A percentile compares a stretch with the other conserved stretches of the same genome.
Conservation (phyloP, 64 coral and sea anemone genomes). For the Montipora sp. region DNA sequence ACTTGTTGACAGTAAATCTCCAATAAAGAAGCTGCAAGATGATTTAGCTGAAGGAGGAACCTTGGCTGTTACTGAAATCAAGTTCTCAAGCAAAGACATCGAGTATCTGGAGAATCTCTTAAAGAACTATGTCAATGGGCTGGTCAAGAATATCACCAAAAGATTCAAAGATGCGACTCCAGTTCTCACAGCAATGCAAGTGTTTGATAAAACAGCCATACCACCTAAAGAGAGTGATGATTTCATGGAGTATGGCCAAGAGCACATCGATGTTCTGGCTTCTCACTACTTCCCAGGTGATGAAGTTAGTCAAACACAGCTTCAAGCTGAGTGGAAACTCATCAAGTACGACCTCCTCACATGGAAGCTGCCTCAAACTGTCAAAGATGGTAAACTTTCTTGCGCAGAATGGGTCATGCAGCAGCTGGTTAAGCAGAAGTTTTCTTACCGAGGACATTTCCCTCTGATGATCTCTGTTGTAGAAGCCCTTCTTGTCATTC, state of each 20-base stretch:
- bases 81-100: not conserved
- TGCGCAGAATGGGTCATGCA: slow-evolving; percentile 29
- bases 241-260: slow-evolving; percentile 18
- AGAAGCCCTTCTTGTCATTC: slow-evolving; percentile 32
- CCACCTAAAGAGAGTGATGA: slow-evolving; percentile 15
- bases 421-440: not conserved
- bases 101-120: slow-evolving; percentile 14
- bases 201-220: slow-evolving; percentile 23
- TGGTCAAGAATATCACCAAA: slow-evolving; percentile 4
- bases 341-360: slow-evolving; percentile 8
- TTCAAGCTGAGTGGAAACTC: slow-evolving; percentile 3
- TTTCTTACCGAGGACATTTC: slow-evolving; percentile 14
- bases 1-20: too few species aligned
- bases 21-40: too few species aligned
- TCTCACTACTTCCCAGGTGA: slow-evolving; percentile 16
- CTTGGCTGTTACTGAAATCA: too few species aligned
- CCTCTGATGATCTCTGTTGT: slow-evolving; percentile 17
- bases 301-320: slow-evolving; percentile 9
- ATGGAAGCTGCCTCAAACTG: slow-evolving; percentile 29
- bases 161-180: slow-evolving; percentile 5
- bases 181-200: slow-evolving; percentile 22
- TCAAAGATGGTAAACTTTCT: slow-evolving; percentile 19
- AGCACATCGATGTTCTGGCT: slow-evolving; percentile 11
- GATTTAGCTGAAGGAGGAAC: too few species aligned
- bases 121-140: not conserved